These are phyloP conservation scores for Callyntrura guangdongensis DNA, from an alignment of 2,888 invertebrate genomes.

Conservation along the genomic window DNA sequence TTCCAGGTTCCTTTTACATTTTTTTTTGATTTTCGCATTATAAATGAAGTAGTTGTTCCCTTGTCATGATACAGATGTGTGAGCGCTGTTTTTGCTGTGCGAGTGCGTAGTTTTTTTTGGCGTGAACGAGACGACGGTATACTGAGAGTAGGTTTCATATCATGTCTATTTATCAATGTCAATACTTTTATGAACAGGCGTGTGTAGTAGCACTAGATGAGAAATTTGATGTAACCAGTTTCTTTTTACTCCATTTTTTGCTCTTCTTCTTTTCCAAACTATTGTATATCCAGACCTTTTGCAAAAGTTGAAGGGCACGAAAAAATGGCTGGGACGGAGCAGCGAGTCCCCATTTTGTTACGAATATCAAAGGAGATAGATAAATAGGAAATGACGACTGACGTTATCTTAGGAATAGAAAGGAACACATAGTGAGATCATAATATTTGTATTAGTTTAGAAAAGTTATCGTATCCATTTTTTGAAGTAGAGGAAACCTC, in stretches of 20 bases:
- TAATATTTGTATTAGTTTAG: too few species aligned
- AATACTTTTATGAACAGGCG: slow-evolving; percentile 33
- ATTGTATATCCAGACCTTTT: neutral
- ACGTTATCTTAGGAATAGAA: neutral
- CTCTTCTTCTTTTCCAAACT: slow-evolving; percentile 23
- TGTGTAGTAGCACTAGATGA: neutral
- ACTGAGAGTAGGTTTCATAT: slow-evolving; percentile 1
- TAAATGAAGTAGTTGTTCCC: slow-evolving; percentile 45
- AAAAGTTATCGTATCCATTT: neutral
- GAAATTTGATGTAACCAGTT: neutral
- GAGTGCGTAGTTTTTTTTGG: neutral
- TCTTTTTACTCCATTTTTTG: neutral
- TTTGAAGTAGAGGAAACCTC: too few species aligned
- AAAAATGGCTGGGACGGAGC: too few species aligned
- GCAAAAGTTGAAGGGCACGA: slow-evolving; percentile 14
- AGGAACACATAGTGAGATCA: neutral
- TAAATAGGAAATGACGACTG: neutral
- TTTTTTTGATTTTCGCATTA: slow-evolving; percentile 36
- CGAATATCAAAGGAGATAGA: slow-evolving; percentile 20
- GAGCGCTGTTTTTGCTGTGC: slow-evolving; percentile 1
- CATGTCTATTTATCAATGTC: slow-evolving; percentile 55
- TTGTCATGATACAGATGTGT: slow-evolving; percentile 38
- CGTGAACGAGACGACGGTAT: neutral
- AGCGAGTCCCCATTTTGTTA: slow-evolving; percentile 1
- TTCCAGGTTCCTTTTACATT: too few species aligned